Base-by-base conservation (phyloP, 2,888 invertebrate species). In the Galeruca laticollis region DNA sequence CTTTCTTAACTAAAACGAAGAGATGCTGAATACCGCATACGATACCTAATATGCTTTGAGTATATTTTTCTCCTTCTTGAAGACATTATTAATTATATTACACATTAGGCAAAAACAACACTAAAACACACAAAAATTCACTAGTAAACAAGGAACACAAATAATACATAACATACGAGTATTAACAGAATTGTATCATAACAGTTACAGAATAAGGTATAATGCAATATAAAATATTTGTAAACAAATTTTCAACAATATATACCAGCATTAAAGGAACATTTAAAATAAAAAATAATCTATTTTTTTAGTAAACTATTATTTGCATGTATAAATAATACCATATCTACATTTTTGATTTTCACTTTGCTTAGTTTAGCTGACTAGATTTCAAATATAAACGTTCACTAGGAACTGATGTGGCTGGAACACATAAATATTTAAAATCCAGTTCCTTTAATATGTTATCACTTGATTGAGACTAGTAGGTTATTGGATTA, bases 381-480 rank as follows among this genome's bases (percentile, higher is more conserved):
- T 40, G 59, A 20, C 49, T 59, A 15, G 65, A 37, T 65, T 57
- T 57, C 15, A 59, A 66, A 33, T 49, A 59, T 37, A 37, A 51
- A 43, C 65, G 37, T 66, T 66, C 59, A 18, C 49, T 57, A 18
- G 31, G 5, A 20, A 51, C 65, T 33, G 65, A 65, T 11, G 59
- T 66, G 31, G 64, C 64, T n/a, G 65, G 51, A 47, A 51, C 21
- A 18, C 61, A 47, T 49, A 61, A 31, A 61, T 61, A 61, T 49
- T 66, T 51, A 18, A 31, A 21, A 54, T 37, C 63, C 35, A 63
- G 18, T 40, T 57, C 11, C 18, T 15, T 56, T 18, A 64, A 18
- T 43, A 57, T 59, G 26, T 65, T 40, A 15, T 26, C 35, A 31
- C 21, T 33, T 33, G 43, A 47, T n/a, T 57, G 31, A 18, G 21